Evolutionary conservation across 2,797 vertebrate species (phyloP), one percentile per base, ranked within the genome.

Genomic region (Manis javanica): DNA sequence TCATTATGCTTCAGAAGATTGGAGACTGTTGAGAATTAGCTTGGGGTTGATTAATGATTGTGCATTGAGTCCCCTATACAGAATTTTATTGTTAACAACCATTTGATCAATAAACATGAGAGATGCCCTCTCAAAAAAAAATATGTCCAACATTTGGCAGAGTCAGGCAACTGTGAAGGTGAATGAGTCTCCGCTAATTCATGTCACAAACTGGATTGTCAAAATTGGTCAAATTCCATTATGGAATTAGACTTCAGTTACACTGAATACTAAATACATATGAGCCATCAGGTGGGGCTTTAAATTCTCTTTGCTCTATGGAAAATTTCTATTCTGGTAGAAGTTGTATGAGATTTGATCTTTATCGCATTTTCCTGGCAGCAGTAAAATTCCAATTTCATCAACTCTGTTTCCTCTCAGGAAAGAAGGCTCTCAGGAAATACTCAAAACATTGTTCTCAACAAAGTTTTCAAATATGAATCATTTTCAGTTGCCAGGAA

Each of bases 351-450:
- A 82, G 51, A 81, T 11, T 94, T 96, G 94, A 98, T 96, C 87
- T 95, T 96, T 51, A 89, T 90, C 37, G 1, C 1, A 37, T 66
- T 94, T 82, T 55, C 31, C 66, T 79, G 87, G 55, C 88, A 93
- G 91, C n/a, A 78, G 93, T 82, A 61, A 98, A 98, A 77, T 92
- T 94, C 77, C 95, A 97, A 94, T 96, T 92, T 92, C 96, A 98
- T 84, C 90, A 96, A 95, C 26, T 59, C 86, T 89, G 39, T 81
- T 87, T 92, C 88, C 78, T 94, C 66, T 69, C 51, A 90, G 95
- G 84, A 96, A 98, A 95, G 69, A 94, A 68, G 0, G 66, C 84
- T 91, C 18, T 0, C 0, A 19, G 89, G 95, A 97, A 96, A 95
- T 84, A 94, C 78, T 96, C 91, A 91, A 96, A 98, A 77, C 23